Evolutionary conservation across 2,113 vertebrate genomes (phyloP).

Genomic region (Aphelocoma coerulescens): DNA sequence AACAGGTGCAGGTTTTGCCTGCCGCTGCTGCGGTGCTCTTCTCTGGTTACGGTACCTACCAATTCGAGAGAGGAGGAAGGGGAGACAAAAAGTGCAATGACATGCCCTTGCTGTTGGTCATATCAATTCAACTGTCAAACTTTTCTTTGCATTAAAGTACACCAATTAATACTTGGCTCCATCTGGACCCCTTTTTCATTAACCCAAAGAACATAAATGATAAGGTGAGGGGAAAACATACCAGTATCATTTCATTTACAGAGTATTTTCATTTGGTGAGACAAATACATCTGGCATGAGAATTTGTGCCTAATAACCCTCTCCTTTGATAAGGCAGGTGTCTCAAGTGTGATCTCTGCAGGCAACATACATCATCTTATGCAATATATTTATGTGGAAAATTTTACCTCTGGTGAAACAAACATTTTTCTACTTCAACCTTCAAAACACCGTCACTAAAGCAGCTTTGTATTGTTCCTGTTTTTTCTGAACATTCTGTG

Average conservation of each 20-base stretch:
- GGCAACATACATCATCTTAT: neutral
- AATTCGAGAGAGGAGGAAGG: neutral
- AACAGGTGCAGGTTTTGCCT: slow-evolving; percentile 40
- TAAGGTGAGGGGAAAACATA: neutral
- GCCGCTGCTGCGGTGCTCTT: neutral
- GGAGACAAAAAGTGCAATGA: neutral
- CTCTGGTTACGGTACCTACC: slow-evolving; percentile 77
- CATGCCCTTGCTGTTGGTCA: neutral
- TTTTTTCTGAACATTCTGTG: neutral
- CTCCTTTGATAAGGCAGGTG: neutral
- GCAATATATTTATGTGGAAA: neutral
- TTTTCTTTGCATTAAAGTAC: neutral
- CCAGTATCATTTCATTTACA: neutral
- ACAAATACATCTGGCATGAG: neutral
- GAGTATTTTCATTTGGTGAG: neutral
- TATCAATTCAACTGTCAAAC: neutral
- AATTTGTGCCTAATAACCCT: neutral
- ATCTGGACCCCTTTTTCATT: neutral
- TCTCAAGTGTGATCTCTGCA: neutral
- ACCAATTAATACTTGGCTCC: neutral
- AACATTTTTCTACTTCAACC: neutral
- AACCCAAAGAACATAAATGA: neutral
- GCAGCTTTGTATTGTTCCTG: neutral
- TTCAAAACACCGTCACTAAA: neutral
- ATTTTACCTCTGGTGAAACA: neutral